These are phyloP conservation scores for Drosophila bocki DNA, from an alignment of 1,140 invertebrate species.

Conservation along the genomic window DNA sequence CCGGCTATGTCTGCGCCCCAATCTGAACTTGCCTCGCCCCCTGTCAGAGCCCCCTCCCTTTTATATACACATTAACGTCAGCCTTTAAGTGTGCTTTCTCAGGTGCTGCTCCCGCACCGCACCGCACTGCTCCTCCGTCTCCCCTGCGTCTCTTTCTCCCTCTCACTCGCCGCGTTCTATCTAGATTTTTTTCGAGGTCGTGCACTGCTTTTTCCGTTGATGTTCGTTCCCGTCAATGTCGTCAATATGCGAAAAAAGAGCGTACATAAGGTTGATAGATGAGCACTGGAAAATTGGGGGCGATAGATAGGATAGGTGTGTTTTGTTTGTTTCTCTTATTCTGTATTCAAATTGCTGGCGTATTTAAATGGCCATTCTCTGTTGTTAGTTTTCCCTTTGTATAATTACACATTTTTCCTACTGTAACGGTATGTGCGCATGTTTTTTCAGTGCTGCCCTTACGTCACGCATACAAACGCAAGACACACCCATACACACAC, in stretches of 20 bases:
- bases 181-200: slow-evolving; percentile 77
- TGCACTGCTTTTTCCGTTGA: slow-evolving; percentile 59
- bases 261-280: slow-evolving; percentile 40
- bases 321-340: slow-evolving; percentile 40
- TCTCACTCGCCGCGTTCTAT: slow-evolving; percentile 54
- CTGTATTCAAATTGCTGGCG: slow-evolving; percentile 35
- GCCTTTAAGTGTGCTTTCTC: slow-evolving; percentile 76
- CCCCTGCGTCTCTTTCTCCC: not conserved
- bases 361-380: slow-evolving; percentile 30
- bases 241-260: slow-evolving; percentile 60
- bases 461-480: slow-evolving; percentile 29
- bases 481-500: slow-evolving; percentile 28
- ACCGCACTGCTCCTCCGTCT: not conserved
- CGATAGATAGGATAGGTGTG: slow-evolving; percentile 9
- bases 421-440: slow-evolving; percentile 70
- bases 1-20: slow-evolving; percentile 71
- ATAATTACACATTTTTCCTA: slow-evolving; percentile 54
- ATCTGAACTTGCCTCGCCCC: slow-evolving; percentile 45
- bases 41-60: slow-evolving; percentile 3
- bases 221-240: slow-evolving; percentile 70
- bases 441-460: slow-evolving; percentile 54
- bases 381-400: slow-evolving; percentile 51
- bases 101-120: slow-evolving; percentile 62
- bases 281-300: slow-evolving; percentile 7
- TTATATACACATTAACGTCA: slow-evolving; percentile 67